These are phyloP conservation scores for Uria aalge DNA, from an alignment of 2,113 vertebrate genomes.

Conservation along the genomic window DNA sequence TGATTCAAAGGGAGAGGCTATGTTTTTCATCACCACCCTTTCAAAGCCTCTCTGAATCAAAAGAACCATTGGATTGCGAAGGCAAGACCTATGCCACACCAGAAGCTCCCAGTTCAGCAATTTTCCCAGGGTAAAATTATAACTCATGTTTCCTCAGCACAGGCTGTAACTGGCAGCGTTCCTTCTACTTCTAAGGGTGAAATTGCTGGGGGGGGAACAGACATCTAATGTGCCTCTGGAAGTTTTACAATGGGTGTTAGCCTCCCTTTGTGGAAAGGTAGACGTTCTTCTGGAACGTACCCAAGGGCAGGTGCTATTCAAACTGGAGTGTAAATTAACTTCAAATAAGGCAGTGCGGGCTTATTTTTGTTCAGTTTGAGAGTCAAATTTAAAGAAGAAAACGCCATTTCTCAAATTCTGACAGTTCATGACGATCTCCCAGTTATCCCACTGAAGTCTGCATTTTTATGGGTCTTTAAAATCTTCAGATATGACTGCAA, in stretches of 20 bases:
- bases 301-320: conserved; percentile 63
- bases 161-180: conserved; percentile 70
- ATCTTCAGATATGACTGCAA: background rate
- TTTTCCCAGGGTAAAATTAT: conserved; percentile 74
- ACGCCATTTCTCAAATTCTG: conserved; percentile 1
- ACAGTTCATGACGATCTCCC: background rate
- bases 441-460: background rate
- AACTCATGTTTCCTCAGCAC: conserved; percentile 68
- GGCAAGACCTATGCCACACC: conserved; percentile 66
- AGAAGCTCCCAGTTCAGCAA: conserved; percentile 71
- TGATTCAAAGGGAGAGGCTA: conserved; percentile 66
- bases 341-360: background rate
- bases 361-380: conserved; percentile 23
- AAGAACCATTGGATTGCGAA: conserved; percentile 68
- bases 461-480: conserved; percentile 24
- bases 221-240: conserved; percentile 67
- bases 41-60: conserved; percentile 65
- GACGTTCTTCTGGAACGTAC: conserved; percentile 56
- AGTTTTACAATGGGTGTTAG: conserved; percentile 71
- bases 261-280: conserved; percentile 64
- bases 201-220: conserved; percentile 58
- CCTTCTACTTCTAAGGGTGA: conserved; percentile 58
- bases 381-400: conserved; percentile 3
- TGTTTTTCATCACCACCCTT: conserved; percentile 67
- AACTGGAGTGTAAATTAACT: conserved; percentile 48